phyloP scores from a whole-genome alignment of 2,113 vertebrate species.

The Daphoenositta chrysoptera region DNA sequence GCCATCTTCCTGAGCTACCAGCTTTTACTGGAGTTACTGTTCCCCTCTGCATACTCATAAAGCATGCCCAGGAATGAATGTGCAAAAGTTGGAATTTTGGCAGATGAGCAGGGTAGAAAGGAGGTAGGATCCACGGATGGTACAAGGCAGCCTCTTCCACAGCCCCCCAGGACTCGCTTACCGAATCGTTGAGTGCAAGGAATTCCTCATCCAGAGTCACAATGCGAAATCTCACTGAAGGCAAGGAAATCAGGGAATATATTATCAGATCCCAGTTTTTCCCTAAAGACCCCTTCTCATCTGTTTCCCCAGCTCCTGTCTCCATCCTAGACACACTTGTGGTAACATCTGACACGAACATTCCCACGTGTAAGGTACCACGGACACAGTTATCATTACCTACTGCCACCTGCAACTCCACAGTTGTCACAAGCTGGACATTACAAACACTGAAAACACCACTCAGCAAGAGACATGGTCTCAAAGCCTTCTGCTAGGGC shows the following conservation, averaged over 20 bases:
- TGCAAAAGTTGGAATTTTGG: not conserved
- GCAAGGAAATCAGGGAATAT: not conserved
- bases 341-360: not conserved
- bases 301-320: not conserved
- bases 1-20: not conserved
- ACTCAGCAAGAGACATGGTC: not conserved
- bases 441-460: not conserved
- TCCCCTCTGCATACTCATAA: not conserved
- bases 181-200: not conserved
- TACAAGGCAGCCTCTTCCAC: not conserved
- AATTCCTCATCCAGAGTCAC: slow-evolving; percentile 57
- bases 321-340: not conserved
- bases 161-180: not conserved
- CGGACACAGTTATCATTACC: too few species aligned
- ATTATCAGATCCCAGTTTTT: not conserved
- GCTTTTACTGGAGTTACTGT: not conserved
- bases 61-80: not conserved
- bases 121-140: not conserved
- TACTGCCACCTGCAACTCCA: not conserved
- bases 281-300: not conserved
- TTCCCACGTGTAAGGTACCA: not conserved
- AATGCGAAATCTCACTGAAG: slow-evolving; percentile 53
- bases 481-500: not conserved
- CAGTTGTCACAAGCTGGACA: not conserved
- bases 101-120: not conserved